Base-by-base conservation (phyloP, 1,140 invertebrate species). In the Tetraneura akinire region DNA sequence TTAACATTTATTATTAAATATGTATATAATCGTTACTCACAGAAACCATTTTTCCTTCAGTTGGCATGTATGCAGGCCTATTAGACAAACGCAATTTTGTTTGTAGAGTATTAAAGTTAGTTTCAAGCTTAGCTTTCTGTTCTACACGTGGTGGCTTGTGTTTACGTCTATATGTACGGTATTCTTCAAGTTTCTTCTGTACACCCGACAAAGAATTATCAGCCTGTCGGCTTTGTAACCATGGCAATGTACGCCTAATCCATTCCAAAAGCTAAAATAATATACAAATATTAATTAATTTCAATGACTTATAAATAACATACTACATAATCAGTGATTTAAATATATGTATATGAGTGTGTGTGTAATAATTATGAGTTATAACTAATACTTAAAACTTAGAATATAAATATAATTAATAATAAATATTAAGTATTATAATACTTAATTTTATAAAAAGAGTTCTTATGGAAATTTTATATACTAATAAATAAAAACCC, bases 121-220 rank as follows among this genome's bases (percentile, higher is more conserved):
- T 98, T 89, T 99, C 97, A 82, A 99, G 89, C 86, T 96, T 96
- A 82, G 96, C 98, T 86, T 99, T 99, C 87, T 99, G 97, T 87
- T 98, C 97, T 60, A 99, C 95, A 85, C 97, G 95, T 82, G 97
- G 97, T 68, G 97, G 97, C 89, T 99, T 99, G 87, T 99, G 96
- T 86, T 96, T 96, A 85, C 97, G 93, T 83, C 96, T 90, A 88
- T 99, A 99, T 84, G 96, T 97, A 85, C 97, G 92, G 86, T 99
- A 99, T 86, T 99, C 97, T 86, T 99, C 96, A 80, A 99, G 88
- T 87, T 98, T 99, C 88, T 96, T 96, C 85, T 98, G 96, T 83
- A 97, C 96, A 32, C 96, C 96, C 57, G 94, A 93, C 82, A 99
- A 89, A 32, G 97, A 98, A 88, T 99, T 99, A 88, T 99, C 97